Base-by-base conservation (phyloP, 2,888 invertebrate species). In the Choristoneura rosaceana region DNA sequence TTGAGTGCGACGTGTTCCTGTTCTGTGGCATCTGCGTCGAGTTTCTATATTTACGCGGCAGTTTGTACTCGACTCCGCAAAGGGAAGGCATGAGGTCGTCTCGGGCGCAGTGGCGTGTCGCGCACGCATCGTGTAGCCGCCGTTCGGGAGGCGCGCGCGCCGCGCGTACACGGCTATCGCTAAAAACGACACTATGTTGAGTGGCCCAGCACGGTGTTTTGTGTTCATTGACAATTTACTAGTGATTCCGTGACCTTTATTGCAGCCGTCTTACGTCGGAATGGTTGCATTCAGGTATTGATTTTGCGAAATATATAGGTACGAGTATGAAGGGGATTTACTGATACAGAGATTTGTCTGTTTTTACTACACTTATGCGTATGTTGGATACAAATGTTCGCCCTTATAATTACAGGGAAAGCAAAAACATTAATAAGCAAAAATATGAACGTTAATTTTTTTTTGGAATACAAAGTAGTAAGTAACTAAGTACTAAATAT, bases 21-120 rank as follows among this genome's bases (percentile, higher is more conserved):
- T 88, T 89, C 83, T 68, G 73, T 59, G 73, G 73, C 73, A 73
- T 73, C 64, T 85, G 86, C 84, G 87, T 82, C 82, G 86, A 82
- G 88, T 88, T 88, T 92, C 93, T 93, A 93, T 91, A 93, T 92
- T 92, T 93, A 93, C 89, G 84, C 90, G 86, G 84, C 85, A 84
- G 89, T 90, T 86, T 86, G 89, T 88, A 89, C 88, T 87, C 87
- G 79, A 86, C 82, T 88, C 85, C 45, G 69, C 55, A 85, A 87
- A 89, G 89, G 89, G 90, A 90, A 92, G 87, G 84, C 85, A 87
- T 89, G 92, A 91, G 90, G 91, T 88, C 81, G 83, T 76, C 73
- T 74, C 74, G 76, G 76, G 75, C 74, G 74, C 76, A 74, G 75
- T 73, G 74, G 76, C 65, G 77, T 73, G 74, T 74, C 77, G 77